A percentile compares a stretch with the other conserved stretches of the same genome.
phyloP scores from a whole-genome alignment of 1,140 invertebrate genomes.

The Drosophila serrata region DNA sequence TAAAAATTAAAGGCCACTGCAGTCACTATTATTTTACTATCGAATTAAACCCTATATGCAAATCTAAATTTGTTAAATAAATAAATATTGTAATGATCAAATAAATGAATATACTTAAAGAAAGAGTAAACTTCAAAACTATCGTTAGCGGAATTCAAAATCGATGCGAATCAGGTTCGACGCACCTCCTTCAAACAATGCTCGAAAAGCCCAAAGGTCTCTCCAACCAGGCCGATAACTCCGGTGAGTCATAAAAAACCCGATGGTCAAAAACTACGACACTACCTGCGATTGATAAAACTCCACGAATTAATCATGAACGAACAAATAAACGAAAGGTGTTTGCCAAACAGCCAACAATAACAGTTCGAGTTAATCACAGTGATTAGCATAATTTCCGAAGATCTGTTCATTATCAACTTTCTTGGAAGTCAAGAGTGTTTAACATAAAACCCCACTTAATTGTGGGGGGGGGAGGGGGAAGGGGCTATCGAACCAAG shows the following conservation, averaged over 20 bases:
- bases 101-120: conserved; percentile 1
- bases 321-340: conserved; percentile 46
- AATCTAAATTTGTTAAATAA: no score
- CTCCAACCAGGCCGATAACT: neutral
- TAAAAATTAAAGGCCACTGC: no score
- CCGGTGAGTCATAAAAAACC: conserved; percentile 68
- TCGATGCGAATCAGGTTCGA: conserved; percentile 43
- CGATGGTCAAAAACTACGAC: conserved; percentile 69
- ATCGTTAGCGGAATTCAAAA: conserved; percentile 32
- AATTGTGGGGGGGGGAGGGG: conserved; percentile 23
- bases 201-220: conserved; percentile 27
- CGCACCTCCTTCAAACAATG: conserved; percentile 55
- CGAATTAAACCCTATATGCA: no score
- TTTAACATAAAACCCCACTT: conserved; percentile 77
- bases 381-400: conserved; percentile 74
- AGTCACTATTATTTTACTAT: no score
- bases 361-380: conserved; percentile 37
- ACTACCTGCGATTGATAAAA: conserved; percentile 60
- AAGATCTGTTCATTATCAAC: conserved; percentile 60
- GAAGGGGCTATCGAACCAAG: conserved; percentile 44
- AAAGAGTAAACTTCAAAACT: conserved; percentile 7
- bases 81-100: neutral
- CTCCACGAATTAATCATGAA: conserved; percentile 32
- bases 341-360: conserved; percentile 62
- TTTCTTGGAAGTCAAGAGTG: conserved; percentile 72